Evolutionary conservation across 2,113 vertebrate genomes (phyloP).

Genomic region (Butorides virescens): DNA sequence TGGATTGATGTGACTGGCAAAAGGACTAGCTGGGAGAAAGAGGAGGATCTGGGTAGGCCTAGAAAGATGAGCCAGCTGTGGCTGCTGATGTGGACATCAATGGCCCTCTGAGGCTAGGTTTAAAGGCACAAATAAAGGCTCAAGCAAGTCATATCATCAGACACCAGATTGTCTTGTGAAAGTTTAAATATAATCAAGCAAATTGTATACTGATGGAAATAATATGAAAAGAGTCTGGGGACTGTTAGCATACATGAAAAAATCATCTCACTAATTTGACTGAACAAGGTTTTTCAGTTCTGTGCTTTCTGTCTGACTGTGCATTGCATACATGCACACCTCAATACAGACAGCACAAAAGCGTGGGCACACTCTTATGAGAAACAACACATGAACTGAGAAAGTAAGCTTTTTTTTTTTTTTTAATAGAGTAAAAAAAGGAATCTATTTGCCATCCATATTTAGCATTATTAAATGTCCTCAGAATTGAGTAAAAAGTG

Average conservation of each 20-base stretch:
- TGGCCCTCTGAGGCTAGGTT: neutral
- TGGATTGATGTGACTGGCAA: neutral
- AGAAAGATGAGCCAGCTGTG: neutral
- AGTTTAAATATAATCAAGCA: neutral
- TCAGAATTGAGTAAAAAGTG: neutral
- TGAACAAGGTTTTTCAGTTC: neutral
- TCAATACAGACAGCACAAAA: neutral
- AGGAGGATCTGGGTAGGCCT: neutral
- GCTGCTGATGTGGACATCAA: neutral
- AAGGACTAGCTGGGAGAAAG: neutral
- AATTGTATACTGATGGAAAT: neutral
- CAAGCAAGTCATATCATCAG: neutral
- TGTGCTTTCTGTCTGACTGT: neutral
- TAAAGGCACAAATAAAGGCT: neutral
- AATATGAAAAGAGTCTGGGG: neutral
- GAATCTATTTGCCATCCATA: neutral
- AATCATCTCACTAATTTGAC: neutral
- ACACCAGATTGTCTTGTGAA: neutral
- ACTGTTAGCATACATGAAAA: neutral
- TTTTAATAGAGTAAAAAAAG: neutral
- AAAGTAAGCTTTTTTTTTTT: neutral
- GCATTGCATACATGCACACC: rapidly evolving
- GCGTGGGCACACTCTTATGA: neutral
- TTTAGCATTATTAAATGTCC: neutral
- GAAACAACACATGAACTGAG: neutral